Conservation (phyloP, 2,797 vertebrate species). For the Smutsia temminckii region DNA sequence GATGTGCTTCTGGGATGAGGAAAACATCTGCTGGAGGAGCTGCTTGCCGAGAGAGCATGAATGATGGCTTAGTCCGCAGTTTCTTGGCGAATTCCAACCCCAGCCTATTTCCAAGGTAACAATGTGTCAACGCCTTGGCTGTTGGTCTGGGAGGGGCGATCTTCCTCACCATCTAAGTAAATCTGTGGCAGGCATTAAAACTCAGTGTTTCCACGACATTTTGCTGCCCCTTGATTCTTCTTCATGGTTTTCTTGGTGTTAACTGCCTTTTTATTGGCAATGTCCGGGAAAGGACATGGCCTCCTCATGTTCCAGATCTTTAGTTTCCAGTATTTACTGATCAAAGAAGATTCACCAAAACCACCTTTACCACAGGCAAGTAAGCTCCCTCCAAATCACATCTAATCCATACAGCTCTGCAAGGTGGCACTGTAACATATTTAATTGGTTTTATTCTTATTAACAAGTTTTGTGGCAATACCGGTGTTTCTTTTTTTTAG, state of each 20-base stretch:
- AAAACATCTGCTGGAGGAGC: neutral
- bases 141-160: neutral
- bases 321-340: neutral
- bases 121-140: neutral
- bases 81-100: neutral
- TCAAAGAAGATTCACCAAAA: neutral
- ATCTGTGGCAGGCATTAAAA: neutral
- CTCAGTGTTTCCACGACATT: neutral
- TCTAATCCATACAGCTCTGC: too few relatives aligned
- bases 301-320: neutral
- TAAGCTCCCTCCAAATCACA: neutral
- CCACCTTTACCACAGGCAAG: neutral
- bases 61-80: neutral
- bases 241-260: neutral
- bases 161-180: neutral
- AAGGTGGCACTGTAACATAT: neutral
- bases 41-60: neutral
- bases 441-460: neutral
- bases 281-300: accelerated
- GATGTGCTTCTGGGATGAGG: neutral
- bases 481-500: neutral
- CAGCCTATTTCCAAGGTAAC: too few relatives aligned
- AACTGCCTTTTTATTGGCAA: neutral
- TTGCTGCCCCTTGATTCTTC: neutral
- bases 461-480: neutral